Conservation (phyloP, 2,797 vertebrate species). For the Selene dorsalis region DNA sequence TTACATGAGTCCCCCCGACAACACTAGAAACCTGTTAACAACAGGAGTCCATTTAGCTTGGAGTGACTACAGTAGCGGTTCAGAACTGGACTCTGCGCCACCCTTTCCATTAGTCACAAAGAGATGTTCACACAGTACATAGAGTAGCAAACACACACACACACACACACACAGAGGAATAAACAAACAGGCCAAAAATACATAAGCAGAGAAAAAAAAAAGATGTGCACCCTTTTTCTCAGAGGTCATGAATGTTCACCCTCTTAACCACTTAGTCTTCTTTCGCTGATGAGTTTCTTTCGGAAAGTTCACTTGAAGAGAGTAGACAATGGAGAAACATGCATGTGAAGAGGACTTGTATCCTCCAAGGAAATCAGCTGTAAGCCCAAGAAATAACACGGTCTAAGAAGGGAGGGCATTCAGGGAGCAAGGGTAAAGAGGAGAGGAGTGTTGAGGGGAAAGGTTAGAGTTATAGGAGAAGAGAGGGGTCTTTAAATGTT, state of each 20-base stretch:
- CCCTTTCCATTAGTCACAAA: conserved; percentile 55
- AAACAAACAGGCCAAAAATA: conserved; percentile 30
- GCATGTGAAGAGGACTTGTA: conserved; percentile 8
- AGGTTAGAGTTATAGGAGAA: background rate
- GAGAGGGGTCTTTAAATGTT: conserved; percentile 7
- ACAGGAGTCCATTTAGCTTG: conserved; percentile 74
- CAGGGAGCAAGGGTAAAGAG: background rate
- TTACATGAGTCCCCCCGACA: conserved; percentile 55
- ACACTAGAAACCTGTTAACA: conserved; percentile 74
- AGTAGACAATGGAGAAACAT: conserved; percentile 33
- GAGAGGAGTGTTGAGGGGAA: background rate
- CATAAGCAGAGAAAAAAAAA: conserved; percentile 25
- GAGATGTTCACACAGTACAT: conserved; percentile 38
- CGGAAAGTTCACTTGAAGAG: conserved; percentile 19
- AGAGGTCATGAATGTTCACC: conserved; percentile 38
- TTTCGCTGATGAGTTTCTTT: conserved; percentile 3
- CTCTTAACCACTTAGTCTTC: conserved; percentile 36
- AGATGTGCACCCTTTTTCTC: conserved; percentile 29
- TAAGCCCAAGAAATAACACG: conserved; percentile 18
- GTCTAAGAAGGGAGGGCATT: background rate
- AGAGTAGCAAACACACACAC: background rate
- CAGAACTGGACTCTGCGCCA: conserved; percentile 45
- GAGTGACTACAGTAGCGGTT: conserved; percentile 49
- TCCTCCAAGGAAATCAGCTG: conserved; percentile 41
- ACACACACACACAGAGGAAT: conserved; percentile 10